Evolutionary conservation across 2,888 invertebrate species (phyloP).

Genomic region (Oasisia sp.): DNA sequence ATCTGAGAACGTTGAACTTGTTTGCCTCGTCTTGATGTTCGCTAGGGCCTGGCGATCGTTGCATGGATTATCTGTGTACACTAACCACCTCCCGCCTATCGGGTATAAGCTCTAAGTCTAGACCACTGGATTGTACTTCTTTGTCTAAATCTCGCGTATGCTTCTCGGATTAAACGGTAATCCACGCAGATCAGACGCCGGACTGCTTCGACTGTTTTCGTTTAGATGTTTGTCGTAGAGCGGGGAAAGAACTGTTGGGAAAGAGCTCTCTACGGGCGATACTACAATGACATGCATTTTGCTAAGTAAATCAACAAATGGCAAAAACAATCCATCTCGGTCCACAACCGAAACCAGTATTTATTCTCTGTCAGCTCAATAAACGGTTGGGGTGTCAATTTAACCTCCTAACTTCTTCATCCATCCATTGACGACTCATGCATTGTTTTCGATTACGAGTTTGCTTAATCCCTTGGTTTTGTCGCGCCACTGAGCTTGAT

Average conservation of each 20-base stretch:
- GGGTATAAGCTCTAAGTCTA: neutral
- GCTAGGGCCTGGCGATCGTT: neutral
- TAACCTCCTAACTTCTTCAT: too few relatives aligned
- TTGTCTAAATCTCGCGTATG: neutral
- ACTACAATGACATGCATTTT: too few relatives aligned
- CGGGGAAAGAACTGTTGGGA: neutral
- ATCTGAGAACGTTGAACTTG: neutral
- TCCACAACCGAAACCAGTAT: too few relatives aligned
- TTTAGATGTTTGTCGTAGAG: neutral
- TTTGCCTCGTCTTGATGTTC: neutral
- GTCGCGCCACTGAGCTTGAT: too few relatives aligned
- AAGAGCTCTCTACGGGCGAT: neutral
- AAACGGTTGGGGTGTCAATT: too few relatives aligned
- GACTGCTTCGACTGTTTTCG: neutral
- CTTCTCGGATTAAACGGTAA: neutral
- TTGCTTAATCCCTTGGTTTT: too few relatives aligned
- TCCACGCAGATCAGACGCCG: neutral
- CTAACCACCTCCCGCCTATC: neutral
- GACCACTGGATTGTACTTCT: neutral
- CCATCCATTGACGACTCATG: too few relatives aligned
- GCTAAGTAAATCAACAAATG: too few relatives aligned
- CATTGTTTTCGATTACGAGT: too few relatives aligned
- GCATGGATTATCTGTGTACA: neutral
- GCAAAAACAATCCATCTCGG: too few relatives aligned
- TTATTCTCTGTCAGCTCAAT: too few relatives aligned